Base-by-base conservation (phyloP, 2,113 vertebrate genomes). In the Planiliza haematocheilus region DNA sequence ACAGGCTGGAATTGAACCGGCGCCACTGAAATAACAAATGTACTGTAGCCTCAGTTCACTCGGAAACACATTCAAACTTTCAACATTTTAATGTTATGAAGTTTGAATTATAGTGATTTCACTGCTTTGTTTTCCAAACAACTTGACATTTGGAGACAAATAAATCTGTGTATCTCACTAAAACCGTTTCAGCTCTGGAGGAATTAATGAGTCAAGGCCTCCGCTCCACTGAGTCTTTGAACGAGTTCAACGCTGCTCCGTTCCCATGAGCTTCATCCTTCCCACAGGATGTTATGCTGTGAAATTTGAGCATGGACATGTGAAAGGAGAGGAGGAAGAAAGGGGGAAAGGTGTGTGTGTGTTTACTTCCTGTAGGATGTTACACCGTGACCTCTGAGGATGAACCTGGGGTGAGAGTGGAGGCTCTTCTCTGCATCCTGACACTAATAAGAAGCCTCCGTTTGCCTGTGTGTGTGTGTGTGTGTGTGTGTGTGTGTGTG, bases 361-460 rank as follows among this genome's bases (percentile, higher is more conserved):
- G 46, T 82, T 20, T 69, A 78, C 82, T 86, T 87, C 88, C 86
- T 89, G 73, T 77, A 79, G 84, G 82, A 86, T 77, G 88, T 84
- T 86, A 57, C 80, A 70, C 71, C 59, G 64, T 86, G 79, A 90
- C 85, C 89, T 79, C 69, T 68, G 68, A 84, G 64, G 74, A 79
- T 82, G 87, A 89, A 80, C 71, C 78, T 81, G 51, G 75, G 36
- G 70, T 83, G 70, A 83, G 24, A 34, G 70, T 51, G 41, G 69
- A 82, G 43, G 48, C 50, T 79, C 79, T 20, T 81, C 68, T 63
- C 39, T 49, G 57, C 82, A 84, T 86, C 84, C 80, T 82, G 82
- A 84, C 8, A 17, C 69, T 61, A 75, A 81, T 60, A 73, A 67
- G 79, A 77, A 55, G 66, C 55, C 71, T 80, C 67, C 0, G 38